Base-by-base conservation (phyloP, 2,113 vertebrate genomes). In the Scatophagus argus region DNA sequence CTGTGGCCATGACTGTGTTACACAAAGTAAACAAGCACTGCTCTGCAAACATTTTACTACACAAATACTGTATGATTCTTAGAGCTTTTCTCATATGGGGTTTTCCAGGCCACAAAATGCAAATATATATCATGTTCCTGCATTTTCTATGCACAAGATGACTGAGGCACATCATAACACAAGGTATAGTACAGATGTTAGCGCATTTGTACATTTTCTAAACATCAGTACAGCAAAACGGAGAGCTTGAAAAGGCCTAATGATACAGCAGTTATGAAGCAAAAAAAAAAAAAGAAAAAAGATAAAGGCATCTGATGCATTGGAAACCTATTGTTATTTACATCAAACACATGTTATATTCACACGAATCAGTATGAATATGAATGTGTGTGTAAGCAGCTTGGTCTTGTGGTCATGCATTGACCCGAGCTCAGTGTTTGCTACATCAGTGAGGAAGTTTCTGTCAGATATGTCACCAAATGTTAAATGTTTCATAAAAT, bases 141-240 rank as follows among this genome's bases (percentile, higher is more conserved):
- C 44, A 47, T 80, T 71, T 69, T 66, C 55, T 76, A 77, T 29
- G 16, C 44, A 51, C 49, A 52, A 52, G 46, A 75, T 13, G 25
- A 79, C 13, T 25, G 77, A 90, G 86, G 86, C 88, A 88, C 84
- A 77, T 81, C 29, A 65, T 79, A 31, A 72, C 31, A 74, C 23
- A 43, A 55, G 12, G 4, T 39, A 68, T 21, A 80, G 12, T n/a
- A 81, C n/a, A 13, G 49, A 3, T 41, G 74, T 79, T 79, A 75
- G 59, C 61, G 56, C 44, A 66, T n/a, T 46, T 75, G 38, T 25
- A 88, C 58, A 41, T 58, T 49, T 47, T 54, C 23, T 61, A 59
- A 44, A 75, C 64, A 51, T 80, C 70, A 19, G 21, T 56, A 82
- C 70, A 65, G 47, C 44, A 69, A 14, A 73, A 36, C n/a, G 66